phyloP scores from a whole-genome alignment of 1,140 invertebrate species.

The Probaryconus sp. region DNA sequence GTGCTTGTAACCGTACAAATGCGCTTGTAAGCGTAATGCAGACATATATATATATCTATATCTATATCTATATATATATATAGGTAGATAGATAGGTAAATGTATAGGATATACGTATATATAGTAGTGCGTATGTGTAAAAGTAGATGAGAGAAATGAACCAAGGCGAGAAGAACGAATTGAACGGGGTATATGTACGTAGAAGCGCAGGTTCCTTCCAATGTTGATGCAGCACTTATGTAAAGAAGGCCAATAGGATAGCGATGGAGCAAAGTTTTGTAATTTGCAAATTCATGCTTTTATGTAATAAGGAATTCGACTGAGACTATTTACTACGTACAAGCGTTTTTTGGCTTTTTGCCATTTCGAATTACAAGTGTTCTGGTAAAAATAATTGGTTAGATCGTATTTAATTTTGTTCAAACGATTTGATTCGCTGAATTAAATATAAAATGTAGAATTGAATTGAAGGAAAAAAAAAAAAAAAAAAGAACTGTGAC shows the following conservation, averaged over 20 bases:
- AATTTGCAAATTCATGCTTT: constrained; percentile 47
- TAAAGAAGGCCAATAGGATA: constrained; percentile 43
- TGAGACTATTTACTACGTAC: constrained; percentile 25
- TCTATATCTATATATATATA: constrained; percentile 37
- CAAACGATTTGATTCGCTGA: too few relatives aligned
- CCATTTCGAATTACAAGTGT: too few relatives aligned
- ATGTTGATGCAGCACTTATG: constrained; percentile 46
- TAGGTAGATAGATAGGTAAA: too few relatives aligned
- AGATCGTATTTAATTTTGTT: too few relatives aligned
- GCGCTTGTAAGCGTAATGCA: not conserved
- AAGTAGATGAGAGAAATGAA: constrained; percentile 38
- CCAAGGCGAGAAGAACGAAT: constrained; percentile 33
- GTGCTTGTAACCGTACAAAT: constrained; percentile 6
- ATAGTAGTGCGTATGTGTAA: constrained; percentile 62
- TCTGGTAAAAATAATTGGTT: too few relatives aligned
- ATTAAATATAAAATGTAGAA: too few relatives aligned
- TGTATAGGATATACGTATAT: too few relatives aligned
- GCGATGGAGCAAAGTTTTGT: constrained; percentile 26
- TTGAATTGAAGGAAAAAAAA: too few relatives aligned
- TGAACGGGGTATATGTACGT: constrained; percentile 24
- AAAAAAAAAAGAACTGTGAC: too few relatives aligned
- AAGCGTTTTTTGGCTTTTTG: too few relatives aligned
- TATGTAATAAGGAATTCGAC: constrained; percentile 19
- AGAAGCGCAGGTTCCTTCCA: constrained; percentile 20
- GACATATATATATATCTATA: not conserved